Conservation (phyloP, 2,888 invertebrate species). For the Hyposoter dolosus region DNA sequence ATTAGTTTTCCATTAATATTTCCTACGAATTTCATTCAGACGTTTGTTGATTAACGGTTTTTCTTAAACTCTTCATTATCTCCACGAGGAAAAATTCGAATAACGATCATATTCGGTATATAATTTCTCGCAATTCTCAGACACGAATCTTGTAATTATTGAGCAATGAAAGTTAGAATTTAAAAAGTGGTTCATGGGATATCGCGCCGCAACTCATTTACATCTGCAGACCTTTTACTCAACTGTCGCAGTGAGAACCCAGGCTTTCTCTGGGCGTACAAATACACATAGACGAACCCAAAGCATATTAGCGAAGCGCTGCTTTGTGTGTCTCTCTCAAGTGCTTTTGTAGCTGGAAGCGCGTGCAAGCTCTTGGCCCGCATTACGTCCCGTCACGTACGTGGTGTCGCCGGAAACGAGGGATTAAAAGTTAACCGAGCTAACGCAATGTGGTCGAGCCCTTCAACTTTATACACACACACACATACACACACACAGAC, state of each 20-base stretch:
- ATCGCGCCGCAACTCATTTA: constrained; percentile 52
- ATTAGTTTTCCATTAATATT: background rate
- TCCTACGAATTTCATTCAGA: background rate
- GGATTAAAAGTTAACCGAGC: constrained; percentile 73
- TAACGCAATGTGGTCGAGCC: constrained; percentile 57
- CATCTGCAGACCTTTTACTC: constrained; percentile 38
- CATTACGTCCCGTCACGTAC: constrained; percentile 68
- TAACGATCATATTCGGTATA: background rate
- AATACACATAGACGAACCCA: constrained; percentile 30
- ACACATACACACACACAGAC: background rate
- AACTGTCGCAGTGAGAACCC: constrained; percentile 44
- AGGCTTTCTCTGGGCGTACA: background rate
- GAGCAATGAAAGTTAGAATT: background rate
- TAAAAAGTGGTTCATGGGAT: background rate
- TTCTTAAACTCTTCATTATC: too few relatives aligned
- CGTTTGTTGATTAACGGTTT: too few relatives aligned
- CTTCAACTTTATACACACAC: constrained; percentile 7
- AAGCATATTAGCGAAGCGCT: constrained; percentile 54
- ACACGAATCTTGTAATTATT: background rate
- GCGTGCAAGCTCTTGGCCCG: constrained; percentile 64
- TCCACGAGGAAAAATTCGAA: background rate
- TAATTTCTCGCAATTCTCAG: background rate
- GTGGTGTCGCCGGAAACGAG: constrained; percentile 69
- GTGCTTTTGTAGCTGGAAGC: constrained; percentile 47
- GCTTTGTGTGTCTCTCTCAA: constrained; percentile 27